Evolutionary conservation across 1,140 invertebrate species (phyloP).

Genomic region (Zelostemma sp.): DNA sequence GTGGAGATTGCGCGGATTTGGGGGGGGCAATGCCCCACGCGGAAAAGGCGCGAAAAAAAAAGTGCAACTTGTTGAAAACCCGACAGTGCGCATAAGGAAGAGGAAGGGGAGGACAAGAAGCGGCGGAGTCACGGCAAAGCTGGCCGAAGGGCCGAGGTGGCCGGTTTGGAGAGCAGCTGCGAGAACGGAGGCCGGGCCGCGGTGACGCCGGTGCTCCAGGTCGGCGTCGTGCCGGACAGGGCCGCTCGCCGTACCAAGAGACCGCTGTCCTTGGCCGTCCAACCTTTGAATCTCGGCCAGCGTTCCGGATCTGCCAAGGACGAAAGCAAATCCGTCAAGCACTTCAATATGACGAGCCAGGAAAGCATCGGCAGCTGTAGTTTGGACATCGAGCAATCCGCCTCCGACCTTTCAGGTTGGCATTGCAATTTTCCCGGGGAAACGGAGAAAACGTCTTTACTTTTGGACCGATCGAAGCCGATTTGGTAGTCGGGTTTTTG

Average conservation of each 20-base stretch:
- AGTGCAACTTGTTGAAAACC: conserved; percentile 12
- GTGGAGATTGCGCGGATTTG: too few species aligned
- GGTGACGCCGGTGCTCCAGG: conserved; percentile 55
- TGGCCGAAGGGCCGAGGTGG: conserved; percentile 45
- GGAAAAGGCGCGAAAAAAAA: too few species aligned
- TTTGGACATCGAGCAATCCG: conserved; percentile 82
- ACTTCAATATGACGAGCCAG: conserved; percentile 70
- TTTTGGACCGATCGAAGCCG: too few species aligned
- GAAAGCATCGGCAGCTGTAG: conserved; percentile 85
- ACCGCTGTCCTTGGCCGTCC: conserved; percentile 64
- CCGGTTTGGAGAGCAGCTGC: conserved; percentile 32
- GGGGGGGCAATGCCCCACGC: too few species aligned
- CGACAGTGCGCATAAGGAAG: conserved; percentile 65
- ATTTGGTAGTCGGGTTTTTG: too few species aligned
- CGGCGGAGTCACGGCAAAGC: conserved; percentile 34
- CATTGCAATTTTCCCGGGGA: conserved; percentile 27
- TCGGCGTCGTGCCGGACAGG: conserved; percentile 46
- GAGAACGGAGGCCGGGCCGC: conserved; percentile 48
- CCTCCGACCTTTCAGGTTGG: conserved; percentile 84
- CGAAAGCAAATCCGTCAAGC: conserved; percentile 35
- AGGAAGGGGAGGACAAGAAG: conserved; percentile 36
- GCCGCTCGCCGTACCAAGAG: conserved; percentile 56
- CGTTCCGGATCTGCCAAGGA: conserved; percentile 59
- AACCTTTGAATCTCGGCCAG: conserved; percentile 66
- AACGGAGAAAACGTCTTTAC: too few species aligned